Base-by-base conservation (phyloP, 2,113 vertebrate species). In the Syngnathus floridae region DNA sequence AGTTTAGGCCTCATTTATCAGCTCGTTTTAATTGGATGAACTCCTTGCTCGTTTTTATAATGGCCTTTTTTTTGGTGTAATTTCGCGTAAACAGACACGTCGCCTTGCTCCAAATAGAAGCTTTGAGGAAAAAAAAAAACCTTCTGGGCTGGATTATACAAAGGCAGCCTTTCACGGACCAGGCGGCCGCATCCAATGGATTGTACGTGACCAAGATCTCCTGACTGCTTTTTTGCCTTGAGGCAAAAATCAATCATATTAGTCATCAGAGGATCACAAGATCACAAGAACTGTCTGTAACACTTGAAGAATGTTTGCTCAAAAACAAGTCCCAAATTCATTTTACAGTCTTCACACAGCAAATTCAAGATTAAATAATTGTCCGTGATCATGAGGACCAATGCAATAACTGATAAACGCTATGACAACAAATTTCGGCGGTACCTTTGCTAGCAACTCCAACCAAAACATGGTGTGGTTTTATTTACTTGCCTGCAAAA, bases 111-210 rank as follows among this genome's bases (percentile, higher is more conserved):
- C 43, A 7, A 74, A 65, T 67, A 43, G 12, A 60, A 63, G 64
- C 38, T 37, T 35, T 40, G 49, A 73, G 54, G 62, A 58, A 79
- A 58, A 71, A 76, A 26, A 31, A 31, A 31, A 31, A 31, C 26
- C 67, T 71, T 66, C 37, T 73, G 54, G 65, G 65, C 62, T 71
- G 66, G 56, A 61, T 26, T 5, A 35, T 58, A 81, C 81, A 81
- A 78, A 80, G 71, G 26, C 60, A 40, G 41, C 38, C 77, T 82
- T 74, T 87, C 82, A 76, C 60, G 3, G 64, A 40, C 67, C 58
- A 45, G 62, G 73, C 72, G 64, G 4, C 46, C 65, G 3, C 46
- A 77, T 82, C 77, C 57, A 71, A 78, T 70, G 72, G 71, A 76
- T 78, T 79, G 64, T 51, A 57, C 35, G n/a, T 59, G 67, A 72